phyloP scores from a whole-genome alignment of 2,113 vertebrate genomes.

The Camelus bactrianus region DNA sequence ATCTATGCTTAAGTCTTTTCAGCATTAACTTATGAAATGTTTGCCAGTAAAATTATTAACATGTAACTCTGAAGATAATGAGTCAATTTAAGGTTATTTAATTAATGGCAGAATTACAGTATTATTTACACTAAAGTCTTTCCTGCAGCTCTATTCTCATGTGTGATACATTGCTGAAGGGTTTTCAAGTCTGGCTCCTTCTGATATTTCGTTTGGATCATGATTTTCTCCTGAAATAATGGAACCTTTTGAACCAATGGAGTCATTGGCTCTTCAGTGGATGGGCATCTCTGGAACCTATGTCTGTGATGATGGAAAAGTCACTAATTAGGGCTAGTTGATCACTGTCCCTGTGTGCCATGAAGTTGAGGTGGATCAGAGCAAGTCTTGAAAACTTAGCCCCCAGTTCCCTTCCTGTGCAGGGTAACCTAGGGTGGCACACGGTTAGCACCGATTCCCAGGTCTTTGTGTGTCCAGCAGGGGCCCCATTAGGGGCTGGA shows the following conservation, averaged over 20 bases:
- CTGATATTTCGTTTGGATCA: neutral
- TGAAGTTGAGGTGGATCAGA: too few species aligned
- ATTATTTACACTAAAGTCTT: constrained; percentile 9
- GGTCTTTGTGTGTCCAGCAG: neutral
- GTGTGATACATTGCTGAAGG: rapidly evolving
- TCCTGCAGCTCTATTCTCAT: neutral
- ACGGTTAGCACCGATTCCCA: rapidly evolving
- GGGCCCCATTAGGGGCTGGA: rapidly evolving
- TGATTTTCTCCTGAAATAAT: neutral
- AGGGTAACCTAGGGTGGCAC: too few species aligned
- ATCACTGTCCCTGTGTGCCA: rapidly evolving
- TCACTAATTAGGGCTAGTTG: neutral
- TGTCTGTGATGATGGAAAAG: neutral
- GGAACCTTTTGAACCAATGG: neutral
- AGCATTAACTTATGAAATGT: constrained; percentile 65
- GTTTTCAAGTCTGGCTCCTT: neutral
- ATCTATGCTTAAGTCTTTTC: constrained; percentile 54
- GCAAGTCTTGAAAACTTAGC: neutral
- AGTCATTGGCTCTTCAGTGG: neutral
- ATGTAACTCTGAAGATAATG: constrained; percentile 71
- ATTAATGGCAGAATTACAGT: constrained; percentile 40
- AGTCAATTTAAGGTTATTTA: constrained; percentile 71
- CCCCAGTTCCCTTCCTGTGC: neutral
- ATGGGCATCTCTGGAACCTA: neutral
- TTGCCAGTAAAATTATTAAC: constrained; percentile 75